phyloP scores from a whole-genome alignment of 2,888 invertebrate species.

The Epinotia brunnichana region DNA sequence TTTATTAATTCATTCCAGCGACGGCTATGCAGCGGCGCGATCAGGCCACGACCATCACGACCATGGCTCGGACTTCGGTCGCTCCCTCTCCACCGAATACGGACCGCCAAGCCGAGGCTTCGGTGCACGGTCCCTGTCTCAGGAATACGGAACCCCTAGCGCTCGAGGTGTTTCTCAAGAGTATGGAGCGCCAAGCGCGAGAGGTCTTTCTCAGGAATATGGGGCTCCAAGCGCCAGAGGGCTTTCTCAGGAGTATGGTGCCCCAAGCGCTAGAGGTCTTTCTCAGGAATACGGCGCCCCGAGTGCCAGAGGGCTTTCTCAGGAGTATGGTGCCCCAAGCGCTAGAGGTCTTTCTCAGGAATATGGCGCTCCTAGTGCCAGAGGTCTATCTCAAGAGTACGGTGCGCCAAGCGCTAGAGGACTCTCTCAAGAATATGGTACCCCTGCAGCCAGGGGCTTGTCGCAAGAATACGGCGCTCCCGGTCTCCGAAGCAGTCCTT shows the following conservation, averaged over 20 bases:
- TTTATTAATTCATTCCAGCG: slow-evolving; percentile 59
- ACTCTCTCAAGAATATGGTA: too few species aligned
- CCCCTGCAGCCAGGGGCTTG: slow-evolving; percentile 48
- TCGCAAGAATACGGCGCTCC: slow-evolving; percentile 50
- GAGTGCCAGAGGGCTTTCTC: slow-evolving; percentile 53
- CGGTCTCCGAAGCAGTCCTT: slow-evolving; percentile 1
- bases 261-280: slow-evolving; percentile 5
- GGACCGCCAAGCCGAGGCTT: slow-evolving; percentile 38
- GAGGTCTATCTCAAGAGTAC: slow-evolving; percentile 51
- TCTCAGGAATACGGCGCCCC: slow-evolving; percentile 48
- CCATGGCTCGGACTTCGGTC: slow-evolving; percentile 40
- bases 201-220: slow-evolving; percentile 44
- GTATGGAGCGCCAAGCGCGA: slow-evolving; percentile 45
- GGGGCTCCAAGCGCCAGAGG: slow-evolving; percentile 21
- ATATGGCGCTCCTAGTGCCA: slow-evolving; percentile 48
- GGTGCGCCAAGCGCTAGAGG: slow-evolving; percentile 53
- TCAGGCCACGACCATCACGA: slow-evolving; percentile 52
- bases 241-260: not conserved
- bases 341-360: slow-evolving; percentile 45
- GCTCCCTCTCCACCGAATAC: slow-evolving; percentile 48
- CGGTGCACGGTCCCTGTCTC: slow-evolving; percentile 51
- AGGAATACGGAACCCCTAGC: slow-evolving; percentile 44
- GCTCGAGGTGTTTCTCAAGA: slow-evolving; percentile 47
- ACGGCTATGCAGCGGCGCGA: slow-evolving; percentile 63
- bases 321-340: slow-evolving; percentile 50